Evolutionary conservation across 2,113 vertebrate genomes (phyloP).

Genomic region (Alces alces): DNA sequence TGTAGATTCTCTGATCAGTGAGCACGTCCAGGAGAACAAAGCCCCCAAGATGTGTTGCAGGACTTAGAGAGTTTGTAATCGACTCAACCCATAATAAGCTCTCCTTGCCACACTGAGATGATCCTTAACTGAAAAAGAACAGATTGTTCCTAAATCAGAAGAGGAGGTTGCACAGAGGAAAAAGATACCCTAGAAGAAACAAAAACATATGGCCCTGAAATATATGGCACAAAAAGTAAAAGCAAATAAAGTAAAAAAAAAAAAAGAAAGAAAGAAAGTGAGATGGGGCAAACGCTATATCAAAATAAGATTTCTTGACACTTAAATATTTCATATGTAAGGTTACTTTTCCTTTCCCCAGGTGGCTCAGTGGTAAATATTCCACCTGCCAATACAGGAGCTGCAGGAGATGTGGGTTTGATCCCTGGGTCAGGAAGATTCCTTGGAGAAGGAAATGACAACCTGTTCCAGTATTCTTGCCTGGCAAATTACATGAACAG

Average conservation of each 20-base stretch:
- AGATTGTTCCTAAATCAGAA: not conserved
- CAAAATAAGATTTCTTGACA: not conserved
- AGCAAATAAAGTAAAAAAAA: not conserved
- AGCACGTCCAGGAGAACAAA: not conserved
- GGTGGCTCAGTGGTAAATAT: not conserved
- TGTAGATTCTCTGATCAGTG: not conserved
- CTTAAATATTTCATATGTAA: not conserved
- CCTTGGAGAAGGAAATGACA: not conserved
- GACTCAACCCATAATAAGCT: not conserved
- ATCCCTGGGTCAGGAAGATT: not conserved
- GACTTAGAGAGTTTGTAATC: not conserved
- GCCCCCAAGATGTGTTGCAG: rapidly evolving
- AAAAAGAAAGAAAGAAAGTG: not conserved
- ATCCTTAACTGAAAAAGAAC: not conserved
- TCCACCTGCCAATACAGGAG: not conserved
- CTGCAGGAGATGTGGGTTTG: not conserved
- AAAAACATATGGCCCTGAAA: not conserved
- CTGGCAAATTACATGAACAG: not conserved
- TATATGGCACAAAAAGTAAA: not conserved
- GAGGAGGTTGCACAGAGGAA: not conserved
- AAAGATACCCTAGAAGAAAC: not conserved
- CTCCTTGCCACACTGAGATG: not conserved
- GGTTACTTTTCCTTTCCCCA: not conserved
- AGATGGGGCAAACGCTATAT: not conserved
- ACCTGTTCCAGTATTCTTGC: not conserved